phyloP scores from a whole-genome alignment of 1,140 invertebrate species.

The Drosophila leontia region DNA sequence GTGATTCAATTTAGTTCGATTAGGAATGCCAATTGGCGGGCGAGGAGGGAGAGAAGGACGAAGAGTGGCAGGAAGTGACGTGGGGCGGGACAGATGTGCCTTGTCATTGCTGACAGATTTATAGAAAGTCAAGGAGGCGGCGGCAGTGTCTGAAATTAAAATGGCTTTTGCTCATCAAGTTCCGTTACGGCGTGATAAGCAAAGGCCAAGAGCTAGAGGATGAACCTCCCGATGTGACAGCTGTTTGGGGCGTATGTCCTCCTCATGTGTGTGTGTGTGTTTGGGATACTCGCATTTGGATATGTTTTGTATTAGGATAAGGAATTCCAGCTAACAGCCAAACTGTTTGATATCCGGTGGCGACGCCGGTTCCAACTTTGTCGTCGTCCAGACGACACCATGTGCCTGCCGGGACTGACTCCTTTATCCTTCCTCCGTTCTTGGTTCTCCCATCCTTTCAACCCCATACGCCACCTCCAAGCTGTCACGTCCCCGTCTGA shows the following conservation, averaged over 20 bases:
- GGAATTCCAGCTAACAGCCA: constrained; percentile 58
- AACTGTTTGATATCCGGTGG: constrained; percentile 77
- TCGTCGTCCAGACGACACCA: constrained; percentile 37
- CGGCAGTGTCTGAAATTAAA: constrained; percentile 67
- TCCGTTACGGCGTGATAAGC: constrained; percentile 50
- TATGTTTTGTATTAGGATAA: constrained; percentile 38
- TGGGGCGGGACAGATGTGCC: constrained; percentile 14
- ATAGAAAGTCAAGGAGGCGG: constrained; percentile 60
- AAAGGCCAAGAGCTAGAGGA: constrained; percentile 4
- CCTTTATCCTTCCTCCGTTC: neutral
- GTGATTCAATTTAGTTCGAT: constrained; percentile 82
- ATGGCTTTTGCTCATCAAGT: constrained; percentile 74
- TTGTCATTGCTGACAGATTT: constrained; percentile 72
- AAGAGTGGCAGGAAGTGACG: neutral
- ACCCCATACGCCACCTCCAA: constrained; percentile 26
- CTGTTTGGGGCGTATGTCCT: constrained; percentile 34
- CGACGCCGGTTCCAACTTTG: constrained; percentile 74
- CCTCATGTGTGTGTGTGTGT: neutral
- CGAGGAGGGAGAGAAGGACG: neutral
- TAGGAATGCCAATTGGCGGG: constrained; percentile 68
- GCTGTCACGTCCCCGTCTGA: constrained; percentile 67
- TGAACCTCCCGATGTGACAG: constrained; percentile 33
- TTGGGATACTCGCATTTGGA: constrained; percentile 45
- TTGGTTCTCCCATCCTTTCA: constrained; percentile 1
- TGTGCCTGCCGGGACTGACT: constrained; percentile 14